These are phyloP conservation scores for Mandrillus leucophaeus DNA, from an alignment of 2,113 vertebrate genomes.

Conservation along the genomic window DNA sequence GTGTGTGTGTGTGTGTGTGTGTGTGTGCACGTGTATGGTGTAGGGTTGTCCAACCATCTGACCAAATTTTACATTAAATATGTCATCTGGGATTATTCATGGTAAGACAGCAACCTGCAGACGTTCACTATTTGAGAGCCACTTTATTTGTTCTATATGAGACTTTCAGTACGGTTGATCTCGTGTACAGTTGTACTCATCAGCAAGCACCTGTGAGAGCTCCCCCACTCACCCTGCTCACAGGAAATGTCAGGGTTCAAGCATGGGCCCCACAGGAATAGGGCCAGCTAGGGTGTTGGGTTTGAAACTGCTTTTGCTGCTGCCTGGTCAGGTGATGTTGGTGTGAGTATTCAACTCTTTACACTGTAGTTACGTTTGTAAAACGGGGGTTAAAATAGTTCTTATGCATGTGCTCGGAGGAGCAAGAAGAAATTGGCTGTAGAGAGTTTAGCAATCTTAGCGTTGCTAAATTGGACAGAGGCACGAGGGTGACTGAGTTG, in stretches of 20 bases:
- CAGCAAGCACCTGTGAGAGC: too few species aligned
- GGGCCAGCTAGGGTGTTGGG: background rate
- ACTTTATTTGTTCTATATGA: background rate
- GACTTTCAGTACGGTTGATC: rapidly evolving
- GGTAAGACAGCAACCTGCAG: background rate
- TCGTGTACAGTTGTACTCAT: rapidly evolving
- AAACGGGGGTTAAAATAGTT: background rate
- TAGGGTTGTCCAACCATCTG: background rate
- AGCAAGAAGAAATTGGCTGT: background rate
- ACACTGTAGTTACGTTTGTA: background rate
- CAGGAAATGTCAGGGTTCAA: too few species aligned
- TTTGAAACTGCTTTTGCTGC: background rate
- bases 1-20: rapidly evolving
- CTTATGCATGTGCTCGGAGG: background rate
- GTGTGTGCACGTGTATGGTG: rapidly evolving
- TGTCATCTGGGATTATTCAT: background rate
- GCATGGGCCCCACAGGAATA: background rate
- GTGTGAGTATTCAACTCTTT: background rate
- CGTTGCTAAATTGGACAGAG: background rate
- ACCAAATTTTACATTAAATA: background rate
- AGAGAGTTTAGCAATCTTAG: background rate
- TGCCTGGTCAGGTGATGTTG: background rate
- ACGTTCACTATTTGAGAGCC: background rate
- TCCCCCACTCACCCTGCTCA: background rate
- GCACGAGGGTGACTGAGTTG: too few species aligned